Evolutionary conservation across 2,888 invertebrate species (phyloP), one percentile per base, ranked within the genome.

Genomic region (Idaea aversata): DNA sequence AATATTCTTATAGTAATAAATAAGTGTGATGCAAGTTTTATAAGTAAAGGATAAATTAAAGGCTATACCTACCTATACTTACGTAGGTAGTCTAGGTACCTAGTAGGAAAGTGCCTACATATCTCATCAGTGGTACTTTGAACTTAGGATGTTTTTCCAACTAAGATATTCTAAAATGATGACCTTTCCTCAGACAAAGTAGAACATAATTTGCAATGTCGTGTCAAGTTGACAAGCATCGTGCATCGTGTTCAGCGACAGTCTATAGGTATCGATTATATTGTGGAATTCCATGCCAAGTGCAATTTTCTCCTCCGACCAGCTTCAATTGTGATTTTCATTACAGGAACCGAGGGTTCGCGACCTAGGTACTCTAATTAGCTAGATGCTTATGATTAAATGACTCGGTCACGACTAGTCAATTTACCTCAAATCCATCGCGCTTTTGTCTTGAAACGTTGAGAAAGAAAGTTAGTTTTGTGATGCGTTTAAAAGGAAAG

Each of bases 331-430:
- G 88, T 88, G 83, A 91, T 89, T 92, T 92, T 91, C 90, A 90
- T 91, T 91, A 91, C 86, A 76, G 85, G 84, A 88, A 88, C 81
- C 86, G 82, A 77, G 82, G 88, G 89, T 88, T 90, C 88, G 86
- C 88, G 88, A 90, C 89, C 90, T 88, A 25, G 25, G 25, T 25
- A 90, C 85, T 91, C 88, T 92, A 92, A 93, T 93, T 93, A 91
- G 85, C 88, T 83, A 84, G 88, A 90, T 90, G 86, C 87, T 92
- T 91, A 90, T 91, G 87, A 92, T 91, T 89, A 90, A 91, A 91
- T 86, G 85, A 85, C 83, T 79, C 78, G 80, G 88, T 91, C 92
- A 93, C 91, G 92, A 91, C 80, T 87, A 77, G 77, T 83, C 91
- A 87, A 91, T 92, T 92, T 92, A 88, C 86, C 84, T 88, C 85